Conservation (phyloP, 1,140 invertebrate species). For the Rhizoglyphus robini region DNA sequence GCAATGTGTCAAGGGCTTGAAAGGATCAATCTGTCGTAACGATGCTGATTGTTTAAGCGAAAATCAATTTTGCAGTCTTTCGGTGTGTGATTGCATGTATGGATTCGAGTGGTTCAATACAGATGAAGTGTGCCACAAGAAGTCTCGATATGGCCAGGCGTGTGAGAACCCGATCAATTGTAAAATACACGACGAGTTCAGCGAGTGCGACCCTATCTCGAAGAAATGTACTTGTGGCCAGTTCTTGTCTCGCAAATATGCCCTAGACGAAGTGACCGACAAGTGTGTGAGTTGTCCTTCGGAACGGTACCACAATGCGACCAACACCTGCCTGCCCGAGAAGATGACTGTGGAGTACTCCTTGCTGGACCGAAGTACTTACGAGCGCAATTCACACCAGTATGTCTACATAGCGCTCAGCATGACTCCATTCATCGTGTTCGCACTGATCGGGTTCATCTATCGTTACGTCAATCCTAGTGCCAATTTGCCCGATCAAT, state of each 20-base stretch:
- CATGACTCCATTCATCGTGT: constrained; percentile 16
- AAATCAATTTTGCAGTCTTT: not conserved
- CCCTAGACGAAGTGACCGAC: not conserved
- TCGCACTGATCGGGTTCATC: constrained; percentile 15
- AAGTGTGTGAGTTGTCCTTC: constrained; percentile 7
- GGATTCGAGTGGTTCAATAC: not conserved
- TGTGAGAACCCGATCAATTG: constrained; percentile 14
- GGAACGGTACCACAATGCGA: not conserved
- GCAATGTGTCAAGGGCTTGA: constrained; percentile 4
- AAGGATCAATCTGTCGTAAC: not conserved
- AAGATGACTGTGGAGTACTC: not conserved
- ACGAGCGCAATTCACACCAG: constrained; percentile 5
- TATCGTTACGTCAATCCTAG: constrained; percentile 10
- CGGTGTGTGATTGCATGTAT: not conserved
- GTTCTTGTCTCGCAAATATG: not conserved
- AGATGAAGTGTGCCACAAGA: constrained; percentile 7
- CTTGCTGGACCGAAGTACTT: not conserved
- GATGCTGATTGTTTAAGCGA: not conserved
- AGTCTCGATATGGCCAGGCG: not conserved
- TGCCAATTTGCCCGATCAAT: not conserved
- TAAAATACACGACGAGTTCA: constrained; percentile 7
- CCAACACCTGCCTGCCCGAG: constrained; percentile 4
- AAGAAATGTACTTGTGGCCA: constrained; percentile 10
- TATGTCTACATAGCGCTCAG: constrained; percentile 14
- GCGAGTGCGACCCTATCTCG: not conserved